Evolutionary conservation across 1,140 invertebrate genomes (phyloP).

Genomic region (Melanaphis sacchari): DNA sequence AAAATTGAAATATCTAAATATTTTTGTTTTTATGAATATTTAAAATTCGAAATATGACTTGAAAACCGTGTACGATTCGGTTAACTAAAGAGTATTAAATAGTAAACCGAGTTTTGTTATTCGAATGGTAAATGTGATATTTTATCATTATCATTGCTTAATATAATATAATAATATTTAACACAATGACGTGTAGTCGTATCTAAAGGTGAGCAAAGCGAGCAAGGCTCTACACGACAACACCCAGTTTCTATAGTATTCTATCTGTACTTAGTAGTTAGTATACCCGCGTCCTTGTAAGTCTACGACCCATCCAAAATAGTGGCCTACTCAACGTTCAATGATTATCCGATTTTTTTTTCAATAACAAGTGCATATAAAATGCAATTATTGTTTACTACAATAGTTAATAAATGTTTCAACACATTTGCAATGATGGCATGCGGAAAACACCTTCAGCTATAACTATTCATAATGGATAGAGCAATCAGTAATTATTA

Average conservation of each 20-base stretch:
- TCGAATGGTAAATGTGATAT: neutral
- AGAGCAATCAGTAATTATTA: conserved; percentile 47
- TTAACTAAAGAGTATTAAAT: neutral
- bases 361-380: conserved; percentile 27
- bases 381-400: neutral
- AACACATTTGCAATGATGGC: conserved; percentile 27
- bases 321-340: neutral
- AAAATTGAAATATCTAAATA: neutral
- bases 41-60: neutral
- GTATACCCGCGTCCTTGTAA: neutral
- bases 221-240: neutral
- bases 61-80: neutral
- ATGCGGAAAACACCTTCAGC: conserved; percentile 56
- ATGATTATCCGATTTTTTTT: conserved; percentile 17
- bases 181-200: neutral
- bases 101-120: neutral
- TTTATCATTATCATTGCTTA: neutral
- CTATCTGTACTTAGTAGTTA: neutral
- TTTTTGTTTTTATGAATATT: neutral
- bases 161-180: neutral
- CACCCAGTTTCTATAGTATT: neutral
- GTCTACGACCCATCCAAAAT: neutral
- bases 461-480: conserved; percentile 37
- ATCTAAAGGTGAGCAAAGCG: neutral
- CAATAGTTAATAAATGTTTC: conserved; percentile 30